Percentiles rank a stretch among this genome's conserved stretches.
These are phyloP conservation scores for Cranoglanis bouderius DNA, from an alignment of 2,113 vertebrate genomes.

Conservation along the genomic window DNA sequence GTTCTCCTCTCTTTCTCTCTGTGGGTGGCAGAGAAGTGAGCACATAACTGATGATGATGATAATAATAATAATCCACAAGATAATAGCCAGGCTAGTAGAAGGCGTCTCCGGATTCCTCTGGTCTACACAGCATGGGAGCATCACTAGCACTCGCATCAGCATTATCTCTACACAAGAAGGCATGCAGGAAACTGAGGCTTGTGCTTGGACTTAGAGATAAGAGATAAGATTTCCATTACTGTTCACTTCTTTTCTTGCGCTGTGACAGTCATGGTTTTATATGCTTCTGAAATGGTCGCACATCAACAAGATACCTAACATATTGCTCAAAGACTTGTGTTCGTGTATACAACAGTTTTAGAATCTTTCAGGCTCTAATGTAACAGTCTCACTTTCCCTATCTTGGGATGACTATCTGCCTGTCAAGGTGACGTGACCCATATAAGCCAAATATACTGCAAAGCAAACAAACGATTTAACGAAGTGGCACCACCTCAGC, in stretches of 20 bases:
- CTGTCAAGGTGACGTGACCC: conserved; percentile 15
- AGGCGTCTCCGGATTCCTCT: conserved; percentile 32
- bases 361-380: neutral
- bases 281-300: neutral
- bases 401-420: conserved; percentile 53
- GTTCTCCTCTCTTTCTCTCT: neutral
- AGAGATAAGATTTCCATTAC: neutral
- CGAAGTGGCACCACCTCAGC: neutral
- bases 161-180: conserved; percentile 8
- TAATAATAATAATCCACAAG: conserved; percentile 42
- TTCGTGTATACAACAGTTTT: neutral
- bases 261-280: neutral
- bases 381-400: neutral
- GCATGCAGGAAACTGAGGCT: neutral
- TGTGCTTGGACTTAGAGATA: neutral
- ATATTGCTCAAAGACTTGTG: neutral
- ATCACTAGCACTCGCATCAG: conserved; percentile 14
- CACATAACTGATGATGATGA: conserved; percentile 37
- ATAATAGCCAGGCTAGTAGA: conserved; percentile 45
- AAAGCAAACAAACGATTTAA: neutral
- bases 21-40: conserved; percentile 39
- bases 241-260: neutral
- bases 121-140: conserved; percentile 21
- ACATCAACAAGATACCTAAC: neutral
- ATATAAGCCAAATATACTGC: conserved; percentile 31